Conservation (phyloP, 2,113 vertebrate species). For the Ovis canadensis region DNA sequence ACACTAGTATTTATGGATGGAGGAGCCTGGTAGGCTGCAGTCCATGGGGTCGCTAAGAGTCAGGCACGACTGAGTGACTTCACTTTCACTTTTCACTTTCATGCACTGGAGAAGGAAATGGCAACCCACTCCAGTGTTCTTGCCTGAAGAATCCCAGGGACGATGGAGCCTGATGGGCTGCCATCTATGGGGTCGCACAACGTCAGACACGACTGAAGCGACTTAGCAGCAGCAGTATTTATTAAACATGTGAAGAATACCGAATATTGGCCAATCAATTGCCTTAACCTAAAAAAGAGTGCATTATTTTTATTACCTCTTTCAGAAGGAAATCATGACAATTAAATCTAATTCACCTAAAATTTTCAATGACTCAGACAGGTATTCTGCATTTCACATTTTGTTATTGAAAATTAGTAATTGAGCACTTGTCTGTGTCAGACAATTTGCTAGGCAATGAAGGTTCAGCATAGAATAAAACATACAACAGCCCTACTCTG, state of each 20-base stretch:
- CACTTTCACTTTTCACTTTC: too few relatives aligned
- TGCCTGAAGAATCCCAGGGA: too few relatives aligned
- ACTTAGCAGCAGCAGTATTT: not conserved
- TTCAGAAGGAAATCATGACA: not conserved
- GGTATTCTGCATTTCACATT: not conserved
- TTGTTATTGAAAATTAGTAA: not conserved
- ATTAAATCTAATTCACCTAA: not conserved
- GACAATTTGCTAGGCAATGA: not conserved
- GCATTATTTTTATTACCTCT: not conserved
- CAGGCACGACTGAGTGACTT: too few relatives aligned
- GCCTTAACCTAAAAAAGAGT: not conserved
- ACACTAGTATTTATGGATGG: not conserved
- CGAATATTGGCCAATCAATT: not conserved
- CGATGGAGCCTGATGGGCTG: fast-evolving
- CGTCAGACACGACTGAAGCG: fast-evolving
- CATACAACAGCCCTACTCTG: not conserved
- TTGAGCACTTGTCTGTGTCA: not conserved
- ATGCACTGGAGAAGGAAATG: too few relatives aligned
- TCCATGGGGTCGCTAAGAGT: too few relatives aligned
- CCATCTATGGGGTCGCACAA: too few relatives aligned
- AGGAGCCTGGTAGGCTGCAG: too few relatives aligned
- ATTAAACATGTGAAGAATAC: not conserved
- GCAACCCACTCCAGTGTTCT: too few relatives aligned
- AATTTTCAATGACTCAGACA: not conserved
- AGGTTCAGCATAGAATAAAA: not conserved